Evolutionary conservation across 2,113 vertebrate species (phyloP).

Genomic region (Jacana jacana): DNA sequence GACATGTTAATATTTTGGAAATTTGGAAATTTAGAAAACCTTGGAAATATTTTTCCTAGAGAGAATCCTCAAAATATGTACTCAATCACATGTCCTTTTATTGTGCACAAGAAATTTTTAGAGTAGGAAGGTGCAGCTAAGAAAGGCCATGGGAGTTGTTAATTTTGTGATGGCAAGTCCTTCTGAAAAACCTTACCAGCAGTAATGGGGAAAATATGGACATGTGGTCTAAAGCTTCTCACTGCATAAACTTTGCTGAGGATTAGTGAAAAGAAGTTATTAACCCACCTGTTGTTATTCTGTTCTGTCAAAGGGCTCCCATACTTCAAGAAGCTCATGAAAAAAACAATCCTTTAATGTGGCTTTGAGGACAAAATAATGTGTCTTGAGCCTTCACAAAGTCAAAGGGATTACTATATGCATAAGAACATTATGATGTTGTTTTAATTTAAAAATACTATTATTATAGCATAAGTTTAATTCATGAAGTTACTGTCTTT

Average conservation of each 20-base stretch:
- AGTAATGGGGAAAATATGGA: neutral
- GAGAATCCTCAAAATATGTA: neutral
- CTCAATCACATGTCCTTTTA: neutral
- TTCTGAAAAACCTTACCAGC: neutral
- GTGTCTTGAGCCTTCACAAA: neutral
- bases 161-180: neutral
- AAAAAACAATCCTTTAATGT: neutral
- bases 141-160: neutral
- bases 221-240: neutral
- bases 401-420: neutral
- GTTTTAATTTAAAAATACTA: neutral
- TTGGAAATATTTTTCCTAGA: neutral
- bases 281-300: neutral
- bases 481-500: neutral
- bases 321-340: neutral
- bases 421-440: neutral
- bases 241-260: neutral
- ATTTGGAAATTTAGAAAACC: no score
- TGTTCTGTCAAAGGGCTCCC: neutral
- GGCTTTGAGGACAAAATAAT: neutral
- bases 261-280: neutral
- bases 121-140: neutral
- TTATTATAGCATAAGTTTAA: neutral
- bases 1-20: neutral
- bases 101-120: neutral